Percentiles rank a stretch among this genome's conserved stretches.
Conservation (phyloP, 2,888 invertebrate genomes). For the Uloborus plumipes region DNA sequence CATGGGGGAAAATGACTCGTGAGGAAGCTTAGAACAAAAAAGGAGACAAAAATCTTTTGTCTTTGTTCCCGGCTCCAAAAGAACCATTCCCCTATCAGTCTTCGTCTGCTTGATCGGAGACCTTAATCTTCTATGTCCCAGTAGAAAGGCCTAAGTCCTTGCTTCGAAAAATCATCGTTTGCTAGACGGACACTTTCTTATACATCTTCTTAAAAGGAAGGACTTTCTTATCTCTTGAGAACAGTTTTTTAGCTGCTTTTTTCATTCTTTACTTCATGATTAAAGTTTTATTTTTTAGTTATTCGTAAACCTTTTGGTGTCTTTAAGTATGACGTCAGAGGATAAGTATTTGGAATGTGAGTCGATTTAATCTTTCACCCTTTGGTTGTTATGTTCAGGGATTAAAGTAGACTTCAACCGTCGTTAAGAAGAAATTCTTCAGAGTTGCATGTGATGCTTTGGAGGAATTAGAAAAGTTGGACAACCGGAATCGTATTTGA, state of each 20-base stretch:
- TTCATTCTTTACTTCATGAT: constrained; percentile 29
- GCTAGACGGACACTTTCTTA: constrained; percentile 58
- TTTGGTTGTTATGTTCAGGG: constrained; percentile 27
- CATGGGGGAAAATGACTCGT: constrained; percentile 5
- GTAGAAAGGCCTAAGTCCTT: constrained; percentile 43
- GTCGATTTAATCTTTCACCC: constrained; percentile 42
- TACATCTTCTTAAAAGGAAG: constrained; percentile 50
- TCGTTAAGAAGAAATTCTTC: constrained; percentile 33
- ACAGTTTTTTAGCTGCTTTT: constrained; percentile 36
- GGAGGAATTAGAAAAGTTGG: not conserved
- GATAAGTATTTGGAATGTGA: constrained; percentile 34
- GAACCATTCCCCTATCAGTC: constrained; percentile 52
- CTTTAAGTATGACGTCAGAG: constrained; percentile 43
- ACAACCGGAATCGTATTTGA: no score
- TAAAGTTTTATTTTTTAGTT: constrained; percentile 49
- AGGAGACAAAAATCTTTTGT: constrained; percentile 20
- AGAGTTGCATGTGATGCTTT: not conserved
- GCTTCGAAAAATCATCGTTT: constrained; percentile 60
- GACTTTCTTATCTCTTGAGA: constrained; percentile 56
- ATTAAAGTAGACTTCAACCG: constrained; percentile 17
- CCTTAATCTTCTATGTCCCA: constrained; percentile 57
- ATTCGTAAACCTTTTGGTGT: constrained; percentile 46
- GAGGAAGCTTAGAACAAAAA: constrained; percentile 12
- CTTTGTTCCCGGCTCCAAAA: constrained; percentile 24
- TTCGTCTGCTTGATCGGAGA: constrained; percentile 51